Evolutionary conservation across 2,888 invertebrate genomes (phyloP), one percentile per base, ranked within the genome.

Genomic region (Muscina levida): DNA sequence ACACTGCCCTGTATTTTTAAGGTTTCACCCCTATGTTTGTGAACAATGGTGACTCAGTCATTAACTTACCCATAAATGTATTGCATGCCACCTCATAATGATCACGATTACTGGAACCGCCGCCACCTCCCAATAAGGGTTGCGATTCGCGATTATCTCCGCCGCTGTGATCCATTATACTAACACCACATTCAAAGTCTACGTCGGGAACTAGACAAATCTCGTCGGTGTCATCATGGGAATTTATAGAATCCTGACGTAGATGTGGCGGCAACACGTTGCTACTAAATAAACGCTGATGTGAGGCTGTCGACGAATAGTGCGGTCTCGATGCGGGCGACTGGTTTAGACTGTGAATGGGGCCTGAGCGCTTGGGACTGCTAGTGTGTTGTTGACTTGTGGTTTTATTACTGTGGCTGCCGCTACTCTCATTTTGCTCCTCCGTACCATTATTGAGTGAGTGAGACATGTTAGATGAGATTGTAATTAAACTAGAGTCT

Each of bases 81-180:
- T 97, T 97, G 88, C 93, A 95, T 82, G 95, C 93, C 85, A 93
- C 92, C 87, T 95, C 95, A 85, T 94, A 92, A 87, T 92, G 92
- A 90, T 96, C 94, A 89, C 94, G 87, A 62, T 85, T 85, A 87
- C 92, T 91, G 87, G 95, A 93, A 90, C 94, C 95, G 91, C 96
- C 95, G 87, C 95, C 93, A 92, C 95, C 95, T 91, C 96, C 96
- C 71, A 98, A 93, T 84, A 98, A 94, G 90, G 98, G 98, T 92
- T 98, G 97, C 91, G 96, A 97, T 93, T 98, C 98, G 88, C 97
- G 93, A 91, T 95, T 96, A 82, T 94, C 93, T 83, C 95, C 94
- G 83, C 95, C 94, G 89, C 95, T 93, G 70, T 95, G 95, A 93
- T 96, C 96, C 94, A 95, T 94, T 78, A 86, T 85, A 92, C 93